Evolutionary conservation across 1,140 invertebrate genomes (phyloP), one percentile per base, ranked within the genome.

Genomic region (Cryptotermes secundus): DNA sequence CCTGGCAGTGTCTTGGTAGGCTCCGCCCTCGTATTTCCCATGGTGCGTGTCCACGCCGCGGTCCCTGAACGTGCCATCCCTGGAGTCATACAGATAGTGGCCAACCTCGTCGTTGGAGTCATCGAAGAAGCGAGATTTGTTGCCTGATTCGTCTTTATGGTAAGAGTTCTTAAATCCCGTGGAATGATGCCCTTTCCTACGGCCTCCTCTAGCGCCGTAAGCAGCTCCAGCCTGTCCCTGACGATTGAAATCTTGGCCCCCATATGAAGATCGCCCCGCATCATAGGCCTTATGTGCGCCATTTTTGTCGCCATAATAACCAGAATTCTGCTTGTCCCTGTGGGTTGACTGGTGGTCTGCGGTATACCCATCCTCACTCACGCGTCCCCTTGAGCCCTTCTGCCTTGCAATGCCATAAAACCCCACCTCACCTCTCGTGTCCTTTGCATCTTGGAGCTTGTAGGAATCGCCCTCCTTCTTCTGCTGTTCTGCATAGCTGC

Each of bases 101-200:
- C 91, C 91, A 26, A 91, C 92, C 87, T 93, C 91, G 85, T 93
- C 92, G 82, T 90, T 90, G 49, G 90, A 91, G 86, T 93, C 92
- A 85, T 94, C 93, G 85, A 92, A 94, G 87, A 90, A 94, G 84
- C 92, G 93, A 36, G 92, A 92, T 86, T 93, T 93, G 85, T 92
- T 93, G 0, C 92, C 93, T 3, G 91, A 92, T 87, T 94, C 93
- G 85, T 94, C 93, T 87, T 93, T 94, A 86, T 93, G 92, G 86
- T 93, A 94, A 24, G 91, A 91, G 86, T 94, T 93, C 85, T 91
- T 91, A 86, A 93, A 94, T 59, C 93, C 93, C 86, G 92, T 90
- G 83, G 92, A 92, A 84, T 93, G 93, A 86, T 93, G 92, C 0
- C 93, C 93, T 87, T 93, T 94, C 85, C 92, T 93, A 85, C 93